Evolutionary conservation across 2,797 vertebrate species (phyloP), one percentile per base, ranked within the genome.

Genomic region (Loriculus beryllinus): DNA sequence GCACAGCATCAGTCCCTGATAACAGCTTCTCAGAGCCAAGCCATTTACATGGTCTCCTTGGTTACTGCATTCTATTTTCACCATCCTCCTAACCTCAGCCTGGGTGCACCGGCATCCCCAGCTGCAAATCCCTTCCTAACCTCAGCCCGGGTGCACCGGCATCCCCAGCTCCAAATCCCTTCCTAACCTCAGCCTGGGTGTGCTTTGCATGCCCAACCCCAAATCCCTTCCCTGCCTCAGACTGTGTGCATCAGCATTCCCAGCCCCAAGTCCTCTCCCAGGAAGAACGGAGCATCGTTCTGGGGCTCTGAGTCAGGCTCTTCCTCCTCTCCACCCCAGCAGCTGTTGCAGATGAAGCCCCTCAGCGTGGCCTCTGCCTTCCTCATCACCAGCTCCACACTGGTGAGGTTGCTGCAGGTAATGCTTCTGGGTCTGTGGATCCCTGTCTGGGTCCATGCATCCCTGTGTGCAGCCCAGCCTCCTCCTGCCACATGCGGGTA

Each of bases 61-160:
- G 95, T 68, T 78, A 93, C 95, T 74, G 4, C 59, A 9, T 20
- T 79, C 92, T 91, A 42, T 90, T 93, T 85, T 90, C 92, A 80
- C 80, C 64, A 7, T 68, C 48, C 47, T 48, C 64, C 82, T 62
- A 68, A 59, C 79, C 79, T 45, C 82, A 47, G 62, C 63, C 4
- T 8, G 70, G 56, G 42, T 43, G 68, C 40, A 31, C 35, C 4
- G 81, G 75, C 47, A 29, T 52, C 47, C 86, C 91, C 77, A 47
- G 45, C 75, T 60, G 85, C 0, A 9, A 33, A 75, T 87, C 43
- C 72, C 71, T 5, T 33, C 28, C 23, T 19, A 29, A 16, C 45
- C 71, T 20, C 75, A 31, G 37, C 76, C 25, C 0, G 18, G 20
- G 5, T 29, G 14, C 31, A 7, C 3, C 0, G 0, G 4, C 33